Evolutionary conservation across 2,797 vertebrate species (phyloP).

Genomic region (Falco columbarius): DNA sequence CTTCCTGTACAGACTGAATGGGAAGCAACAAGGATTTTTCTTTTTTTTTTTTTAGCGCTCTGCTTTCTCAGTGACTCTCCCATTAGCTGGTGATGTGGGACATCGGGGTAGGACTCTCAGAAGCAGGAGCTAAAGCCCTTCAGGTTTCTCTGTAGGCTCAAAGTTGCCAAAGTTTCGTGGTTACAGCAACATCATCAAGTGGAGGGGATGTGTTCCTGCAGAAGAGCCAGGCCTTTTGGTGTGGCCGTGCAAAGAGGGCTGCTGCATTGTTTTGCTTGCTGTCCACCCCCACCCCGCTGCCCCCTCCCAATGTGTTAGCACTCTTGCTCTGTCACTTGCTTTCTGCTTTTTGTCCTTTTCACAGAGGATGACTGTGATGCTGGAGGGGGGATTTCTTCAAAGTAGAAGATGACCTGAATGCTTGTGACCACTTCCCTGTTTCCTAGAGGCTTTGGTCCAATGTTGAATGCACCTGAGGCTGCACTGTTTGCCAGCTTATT

Average conservation of each 20-base stretch:
- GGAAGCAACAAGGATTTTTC: conserved; percentile 55
- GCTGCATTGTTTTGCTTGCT: neutral
- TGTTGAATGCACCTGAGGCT: conserved; percentile 39
- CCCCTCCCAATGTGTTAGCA: neutral
- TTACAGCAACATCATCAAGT: neutral
- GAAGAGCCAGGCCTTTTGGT: neutral
- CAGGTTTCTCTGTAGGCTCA: neutral
- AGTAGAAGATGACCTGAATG: conserved; percentile 10
- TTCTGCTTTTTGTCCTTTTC: conserved; percentile 12
- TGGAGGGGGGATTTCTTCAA: neutral
- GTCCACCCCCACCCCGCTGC: too few relatives aligned
- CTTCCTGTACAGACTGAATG: conserved; percentile 78
- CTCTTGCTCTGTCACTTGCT: neutral
- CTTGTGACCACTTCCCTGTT: conserved; percentile 42
- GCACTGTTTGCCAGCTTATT: conserved; percentile 27
- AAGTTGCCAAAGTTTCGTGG: neutral
- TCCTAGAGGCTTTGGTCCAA: conserved; percentile 37
- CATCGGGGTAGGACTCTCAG: neutral
- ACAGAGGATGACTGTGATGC: neutral
- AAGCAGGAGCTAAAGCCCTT: neutral
- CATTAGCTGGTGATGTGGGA: neutral
- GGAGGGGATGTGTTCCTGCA: fast-evolving
- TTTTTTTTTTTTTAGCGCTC: neutral
- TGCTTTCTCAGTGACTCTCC: neutral
- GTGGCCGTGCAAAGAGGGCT: neutral